Percentiles rank a stretch among this genome's conserved stretches.
Evolutionary conservation across 2,888 invertebrate species (phyloP).

Genomic region (Globia sparganii): DNA sequence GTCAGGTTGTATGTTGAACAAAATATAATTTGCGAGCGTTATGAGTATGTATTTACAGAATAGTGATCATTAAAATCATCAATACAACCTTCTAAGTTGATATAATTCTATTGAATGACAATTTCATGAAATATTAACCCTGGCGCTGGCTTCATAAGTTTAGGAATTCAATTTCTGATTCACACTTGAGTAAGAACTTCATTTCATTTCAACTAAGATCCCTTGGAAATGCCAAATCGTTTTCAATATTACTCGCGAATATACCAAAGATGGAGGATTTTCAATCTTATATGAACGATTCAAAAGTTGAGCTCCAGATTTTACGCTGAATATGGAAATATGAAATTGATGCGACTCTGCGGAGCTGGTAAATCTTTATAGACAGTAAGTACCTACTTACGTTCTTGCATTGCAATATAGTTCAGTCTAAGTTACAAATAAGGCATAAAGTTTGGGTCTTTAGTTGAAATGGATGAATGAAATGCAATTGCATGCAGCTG

Average conservation of each 20-base stretch:
- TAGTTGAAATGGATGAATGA: too few species aligned
- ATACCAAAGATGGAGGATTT: conserved; percentile 4
- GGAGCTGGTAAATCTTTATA: not conserved
- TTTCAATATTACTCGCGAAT: conserved; percentile 9
- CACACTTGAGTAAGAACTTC: not conserved
- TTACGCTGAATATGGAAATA: not conserved
- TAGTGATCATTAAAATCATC: not conserved
- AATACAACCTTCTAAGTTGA: not conserved
- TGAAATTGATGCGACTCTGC: conserved; percentile 5
- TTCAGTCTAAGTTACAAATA: not conserved
- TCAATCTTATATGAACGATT: not conserved
- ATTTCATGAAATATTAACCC: too few species aligned
- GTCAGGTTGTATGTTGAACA: not conserved
- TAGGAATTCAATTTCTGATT: conserved; percentile 19
- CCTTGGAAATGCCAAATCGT: not conserved
- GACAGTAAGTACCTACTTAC: too few species aligned
- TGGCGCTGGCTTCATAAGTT: not conserved
- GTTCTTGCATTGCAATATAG: not conserved
- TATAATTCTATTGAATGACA: not conserved
- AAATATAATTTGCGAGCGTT: not conserved
- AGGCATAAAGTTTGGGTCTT: not conserved
- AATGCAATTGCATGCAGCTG: too few species aligned
- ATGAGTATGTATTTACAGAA: not conserved
- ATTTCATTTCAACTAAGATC: too few species aligned
- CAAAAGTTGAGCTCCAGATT: conserved; percentile 18